A percentile compares a stretch with the other conserved stretches of the same genome.
These are phyloP conservation scores for Trichoplusia ni DNA, from an alignment of 1,140 invertebrate genomes.

Conservation along the genomic window DNA sequence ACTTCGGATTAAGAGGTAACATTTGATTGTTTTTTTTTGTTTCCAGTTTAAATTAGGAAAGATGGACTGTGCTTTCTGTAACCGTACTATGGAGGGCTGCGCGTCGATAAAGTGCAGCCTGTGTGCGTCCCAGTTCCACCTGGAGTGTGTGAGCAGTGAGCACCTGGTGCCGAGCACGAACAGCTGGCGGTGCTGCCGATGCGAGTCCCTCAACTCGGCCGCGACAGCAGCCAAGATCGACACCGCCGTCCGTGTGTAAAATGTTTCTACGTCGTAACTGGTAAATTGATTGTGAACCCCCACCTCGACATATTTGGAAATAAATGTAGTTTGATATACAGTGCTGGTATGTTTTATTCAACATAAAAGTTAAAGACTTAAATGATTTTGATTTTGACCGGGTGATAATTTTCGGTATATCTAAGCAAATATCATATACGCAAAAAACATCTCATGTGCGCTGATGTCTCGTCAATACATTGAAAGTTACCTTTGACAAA, in stretches of 20 bases:
- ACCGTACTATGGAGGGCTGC: conserved; percentile 58
- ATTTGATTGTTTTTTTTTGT: background rate
- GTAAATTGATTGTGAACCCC: conserved; percentile 26
- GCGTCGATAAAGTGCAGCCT: conserved; percentile 64
- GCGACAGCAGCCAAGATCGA: conserved; percentile 31
- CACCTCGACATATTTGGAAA: conserved; percentile 3
- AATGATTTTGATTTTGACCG: too few species aligned
- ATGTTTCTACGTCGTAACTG: conserved; percentile 9
- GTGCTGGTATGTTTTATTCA: background rate
- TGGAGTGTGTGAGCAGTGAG: conserved; percentile 62
- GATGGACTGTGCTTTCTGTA: conserved; percentile 62
- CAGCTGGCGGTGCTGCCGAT: conserved; percentile 58
- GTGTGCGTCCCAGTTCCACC: conserved; percentile 60
- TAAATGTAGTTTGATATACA: conserved; percentile 14
- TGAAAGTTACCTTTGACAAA: too few species aligned
- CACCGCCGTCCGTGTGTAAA: conserved; percentile 36
- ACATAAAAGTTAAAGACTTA: too few species aligned
- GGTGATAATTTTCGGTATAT: too few species aligned
- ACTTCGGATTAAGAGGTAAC: too few species aligned
- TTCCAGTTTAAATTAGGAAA: conserved; percentile 12
- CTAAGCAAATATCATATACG: too few species aligned
- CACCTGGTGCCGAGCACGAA: conserved; percentile 53
- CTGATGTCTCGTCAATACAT: too few species aligned
- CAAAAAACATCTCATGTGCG: too few species aligned
- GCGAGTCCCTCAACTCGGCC: conserved; percentile 31